These are phyloP conservation scores for Sarcophaga variegata DNA, from an alignment of 2,888 invertebrate species.

Conservation along the genomic window DNA sequence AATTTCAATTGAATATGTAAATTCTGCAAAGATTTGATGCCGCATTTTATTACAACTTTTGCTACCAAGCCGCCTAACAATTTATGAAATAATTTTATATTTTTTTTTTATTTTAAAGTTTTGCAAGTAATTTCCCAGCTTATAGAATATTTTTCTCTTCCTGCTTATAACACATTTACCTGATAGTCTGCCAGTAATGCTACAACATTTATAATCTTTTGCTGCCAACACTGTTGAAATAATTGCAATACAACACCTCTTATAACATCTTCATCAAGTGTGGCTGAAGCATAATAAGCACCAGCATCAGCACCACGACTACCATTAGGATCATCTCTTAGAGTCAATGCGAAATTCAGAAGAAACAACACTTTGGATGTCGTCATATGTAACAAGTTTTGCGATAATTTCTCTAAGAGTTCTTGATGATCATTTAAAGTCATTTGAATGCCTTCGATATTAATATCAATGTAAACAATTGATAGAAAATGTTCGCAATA, in stretches of 20 bases:
- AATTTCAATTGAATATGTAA: no score
- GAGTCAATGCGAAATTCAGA: constrained; percentile 56
- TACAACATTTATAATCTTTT: constrained; percentile 74
- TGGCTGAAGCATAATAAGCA: not conserved
- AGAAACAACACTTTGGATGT: constrained; percentile 75
- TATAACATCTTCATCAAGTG: constrained; percentile 40
- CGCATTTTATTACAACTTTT: no score
- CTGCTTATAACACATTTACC: constrained; percentile 62
- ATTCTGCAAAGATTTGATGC: no score
- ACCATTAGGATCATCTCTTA: not conserved
- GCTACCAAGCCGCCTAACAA: no score
- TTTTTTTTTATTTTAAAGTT: no score
- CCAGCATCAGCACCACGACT: not conserved
- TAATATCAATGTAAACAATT: constrained; percentile 71
- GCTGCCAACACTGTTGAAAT: constrained; percentile 74
- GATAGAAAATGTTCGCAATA: constrained; percentile 71
- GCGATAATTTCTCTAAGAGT: constrained; percentile 71
- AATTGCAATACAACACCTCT: constrained; percentile 65
- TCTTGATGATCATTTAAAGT: constrained; percentile 66
- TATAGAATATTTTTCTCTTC: not conserved
- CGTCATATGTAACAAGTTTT: constrained; percentile 74
- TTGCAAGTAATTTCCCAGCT: no score
- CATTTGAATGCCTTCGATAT: constrained; percentile 57
- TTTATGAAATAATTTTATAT: no score
- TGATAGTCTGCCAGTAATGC: constrained; percentile 73